Base-by-base conservation (phyloP, 1,140 invertebrate species). In the Ceratosolen solmsi region DNA sequence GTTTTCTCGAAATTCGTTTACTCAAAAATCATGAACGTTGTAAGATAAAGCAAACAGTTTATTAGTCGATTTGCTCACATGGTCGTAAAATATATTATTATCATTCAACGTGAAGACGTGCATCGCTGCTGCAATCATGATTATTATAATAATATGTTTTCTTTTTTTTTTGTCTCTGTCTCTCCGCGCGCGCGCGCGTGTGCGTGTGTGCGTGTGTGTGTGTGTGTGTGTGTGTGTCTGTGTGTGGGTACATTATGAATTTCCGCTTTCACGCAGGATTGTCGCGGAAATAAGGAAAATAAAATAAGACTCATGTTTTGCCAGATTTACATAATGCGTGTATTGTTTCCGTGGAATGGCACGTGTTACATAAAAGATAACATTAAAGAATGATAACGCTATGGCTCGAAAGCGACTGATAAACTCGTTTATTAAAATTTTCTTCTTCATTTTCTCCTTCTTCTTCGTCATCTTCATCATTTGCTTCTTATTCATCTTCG, bases 21-120 rank as follows among this genome's bases (percentile, higher is more conserved):
- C 70, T 51, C 11, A 72, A 74, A 25, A 63, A 54, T 25, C 11
- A 41, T 60, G 25, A 8, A 22, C 49, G 36, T 60, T 15, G 63
- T 83, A 60, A 83, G 81, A 87, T 87, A 87, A 89, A 89, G 86
- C 87, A 88, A 89, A 87, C 84, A 87, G 85, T 89, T 89, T 89
- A 89, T 89, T 89, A 84, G 75, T 87, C 73, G 83, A 84, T 86
- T 85, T 87, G 83, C 83, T 80, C 77, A 82, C 70, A 84, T 86
- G 87, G 84, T 89, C 87, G 85, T 87, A 88, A 88, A 90, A 90
- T 90, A 89, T 89, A 89, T 86, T 83, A 78, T 85, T 87, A 77
- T 87, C 80, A 84, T 84, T 88, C 85, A 88, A 88, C 86, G 86
- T 86, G 85, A 84, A 87, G 86, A 86, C 85, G 86, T 85, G 79